phyloP scores from a whole-genome alignment of 1,140 invertebrate species.

The Neuroterus valhalla region DNA sequence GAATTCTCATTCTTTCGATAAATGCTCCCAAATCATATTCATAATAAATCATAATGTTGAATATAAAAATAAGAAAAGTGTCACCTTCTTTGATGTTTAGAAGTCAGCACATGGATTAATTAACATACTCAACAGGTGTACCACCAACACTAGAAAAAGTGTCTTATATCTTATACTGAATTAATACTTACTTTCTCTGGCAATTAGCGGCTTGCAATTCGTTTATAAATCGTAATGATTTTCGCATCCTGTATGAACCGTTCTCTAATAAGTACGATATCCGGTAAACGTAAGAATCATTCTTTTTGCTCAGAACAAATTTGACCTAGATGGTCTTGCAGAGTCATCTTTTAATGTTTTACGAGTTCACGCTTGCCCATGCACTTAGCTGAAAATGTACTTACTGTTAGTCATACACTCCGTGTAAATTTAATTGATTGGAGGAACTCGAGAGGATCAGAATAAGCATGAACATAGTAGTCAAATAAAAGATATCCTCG shows the following conservation, averaged over 20 bases:
- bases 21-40: too few species aligned
- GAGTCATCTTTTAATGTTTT: conserved; percentile 19
- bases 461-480: not conserved
- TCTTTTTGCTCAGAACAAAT: conserved; percentile 2
- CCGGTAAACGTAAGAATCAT: not conserved
- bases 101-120: too few species aligned
- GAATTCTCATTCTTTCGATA: too few species aligned
- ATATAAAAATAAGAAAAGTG: too few species aligned
- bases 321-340: conserved; percentile 6
- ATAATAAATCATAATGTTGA: too few species aligned
- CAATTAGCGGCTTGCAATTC: not conserved
- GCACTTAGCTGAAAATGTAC: not conserved
- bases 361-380: not conserved
- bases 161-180: too few species aligned
- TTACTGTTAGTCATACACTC: conserved; percentile 1
- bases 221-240: not conserved
- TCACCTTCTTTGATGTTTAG: too few species aligned
- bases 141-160: too few species aligned
- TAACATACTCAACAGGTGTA: too few species aligned
- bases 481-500: not conserved
- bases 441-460: not conserved
- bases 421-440: conserved; percentile 3
- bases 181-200: too few species aligned
- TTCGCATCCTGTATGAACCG: not conserved
- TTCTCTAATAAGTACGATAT: conserved; percentile 1